Percentiles rank a stretch among this genome's conserved stretches.
Evolutionary conservation across 2,113 vertebrate genomes (phyloP).

Genomic region (Procavia capensis): DNA sequence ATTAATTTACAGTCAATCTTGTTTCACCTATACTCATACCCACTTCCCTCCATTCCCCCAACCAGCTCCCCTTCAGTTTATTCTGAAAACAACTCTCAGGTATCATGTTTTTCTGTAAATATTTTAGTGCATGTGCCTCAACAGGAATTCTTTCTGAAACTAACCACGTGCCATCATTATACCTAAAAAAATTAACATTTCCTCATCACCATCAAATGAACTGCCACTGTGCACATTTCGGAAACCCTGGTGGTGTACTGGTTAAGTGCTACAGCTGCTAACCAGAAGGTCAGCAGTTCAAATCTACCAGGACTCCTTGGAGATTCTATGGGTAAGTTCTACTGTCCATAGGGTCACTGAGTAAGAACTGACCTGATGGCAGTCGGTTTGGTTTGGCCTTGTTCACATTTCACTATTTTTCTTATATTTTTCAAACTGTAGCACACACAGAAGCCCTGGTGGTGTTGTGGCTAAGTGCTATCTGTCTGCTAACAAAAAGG

Average conservation of each 20-base stretch:
- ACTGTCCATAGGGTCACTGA: no score
- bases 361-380: no score
- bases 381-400: no score
- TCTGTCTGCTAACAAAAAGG: no score
- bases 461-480: no score
- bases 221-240: no score
- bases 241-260: no score
- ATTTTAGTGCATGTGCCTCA: slow-evolving; percentile 28
- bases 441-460: background rate
- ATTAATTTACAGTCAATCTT: background rate
- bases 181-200: slow-evolving; percentile 41
- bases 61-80: background rate
- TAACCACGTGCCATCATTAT: background rate
- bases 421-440: background rate
- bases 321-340: no score
- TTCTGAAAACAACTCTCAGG: slow-evolving; percentile 27
- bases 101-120: background rate
- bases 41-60: background rate
- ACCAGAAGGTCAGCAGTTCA: no score
- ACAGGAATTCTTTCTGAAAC: slow-evolving; percentile 21
- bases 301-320: no score
- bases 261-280: no score
- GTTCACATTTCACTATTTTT: background rate
- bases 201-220: slow-evolving; percentile 40
- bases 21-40: background rate